Evolutionary conservation across 1,140 invertebrate species (phyloP).

Genomic region (Mylabris phalerata): DNA sequence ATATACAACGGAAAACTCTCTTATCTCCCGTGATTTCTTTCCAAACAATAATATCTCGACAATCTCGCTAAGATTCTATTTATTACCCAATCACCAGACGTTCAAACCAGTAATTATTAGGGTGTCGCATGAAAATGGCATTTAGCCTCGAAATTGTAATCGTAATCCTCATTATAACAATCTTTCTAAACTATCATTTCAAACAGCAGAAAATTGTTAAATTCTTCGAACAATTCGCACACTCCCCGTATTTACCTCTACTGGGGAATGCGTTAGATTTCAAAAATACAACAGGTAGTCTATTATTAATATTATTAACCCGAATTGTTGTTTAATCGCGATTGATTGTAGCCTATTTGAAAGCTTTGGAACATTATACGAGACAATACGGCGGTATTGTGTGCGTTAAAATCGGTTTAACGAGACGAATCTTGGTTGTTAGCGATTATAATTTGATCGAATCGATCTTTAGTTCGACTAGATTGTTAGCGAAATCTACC

Average conservation of each 20-base stretch:
- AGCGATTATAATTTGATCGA: slow-evolving; percentile 22
- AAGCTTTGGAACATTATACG: background rate
- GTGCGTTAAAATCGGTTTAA: slow-evolving; percentile 13
- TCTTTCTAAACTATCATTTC: background rate
- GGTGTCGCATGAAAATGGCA: too few relatives aligned
- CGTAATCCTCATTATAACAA: too few relatives aligned
- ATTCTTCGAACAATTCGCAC: background rate
- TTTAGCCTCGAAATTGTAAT: too few relatives aligned
- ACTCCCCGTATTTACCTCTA: background rate
- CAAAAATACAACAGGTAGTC: background rate
- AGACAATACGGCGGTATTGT: slow-evolving; percentile 13
- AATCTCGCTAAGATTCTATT: too few relatives aligned
- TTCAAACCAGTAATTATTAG: too few relatives aligned
- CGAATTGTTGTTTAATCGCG: too few relatives aligned
- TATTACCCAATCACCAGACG: too few relatives aligned
- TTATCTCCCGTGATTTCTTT: too few relatives aligned
- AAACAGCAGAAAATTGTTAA: background rate
- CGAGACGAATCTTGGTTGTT: slow-evolving; percentile 8
- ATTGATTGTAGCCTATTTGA: slow-evolving; percentile 4
- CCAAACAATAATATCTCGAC: too few relatives aligned
- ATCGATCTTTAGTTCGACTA: slow-evolving; percentile 58
- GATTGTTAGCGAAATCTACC: slow-evolving; percentile 64
- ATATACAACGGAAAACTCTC: too few relatives aligned
- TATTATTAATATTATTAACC: too few relatives aligned
- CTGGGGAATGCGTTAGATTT: background rate